These are phyloP conservation scores for Ictidomys tridecemlineatus DNA, from an alignment of 2,113 vertebrate genomes.

Conservation along the genomic window DNA sequence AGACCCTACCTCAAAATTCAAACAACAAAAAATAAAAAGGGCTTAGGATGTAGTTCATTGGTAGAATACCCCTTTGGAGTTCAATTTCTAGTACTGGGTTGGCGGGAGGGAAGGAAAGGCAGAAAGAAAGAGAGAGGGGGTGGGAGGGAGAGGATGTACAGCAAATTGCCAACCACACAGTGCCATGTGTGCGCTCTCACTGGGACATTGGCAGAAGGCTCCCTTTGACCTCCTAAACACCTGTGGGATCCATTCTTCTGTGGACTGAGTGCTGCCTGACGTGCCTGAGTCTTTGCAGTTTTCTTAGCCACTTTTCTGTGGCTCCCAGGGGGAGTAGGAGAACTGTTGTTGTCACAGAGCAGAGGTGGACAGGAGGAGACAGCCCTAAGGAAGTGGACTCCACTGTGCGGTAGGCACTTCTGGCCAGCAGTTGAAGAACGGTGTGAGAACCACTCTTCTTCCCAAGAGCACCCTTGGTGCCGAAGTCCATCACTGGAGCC, in stretches of 20 bases:
- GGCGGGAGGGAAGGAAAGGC: not conserved
- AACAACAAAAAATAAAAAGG: too few relatives aligned
- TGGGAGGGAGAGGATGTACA: not conserved
- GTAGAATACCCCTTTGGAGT: too few relatives aligned
- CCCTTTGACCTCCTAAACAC: too few relatives aligned
- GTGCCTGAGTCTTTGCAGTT: not conserved
- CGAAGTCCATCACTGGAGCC: not conserved
- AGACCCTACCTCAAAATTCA: too few relatives aligned
- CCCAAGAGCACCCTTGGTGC: not conserved
- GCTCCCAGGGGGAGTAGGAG: not conserved
- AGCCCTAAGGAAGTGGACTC: not conserved
- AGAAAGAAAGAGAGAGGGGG: too few relatives aligned
- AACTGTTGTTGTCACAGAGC: not conserved
- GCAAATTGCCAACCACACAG: not conserved
- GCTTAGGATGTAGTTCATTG: too few relatives aligned
- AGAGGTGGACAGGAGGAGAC: not conserved
- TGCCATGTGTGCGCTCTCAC: not conserved
- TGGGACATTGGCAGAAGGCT: too few relatives aligned
- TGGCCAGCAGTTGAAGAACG: not conserved
- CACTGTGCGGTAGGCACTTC: not conserved
- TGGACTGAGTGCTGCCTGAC: not conserved
- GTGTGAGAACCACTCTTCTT: not conserved
- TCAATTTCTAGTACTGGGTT: too few relatives aligned
- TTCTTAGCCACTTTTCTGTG: constrained; percentile 16
- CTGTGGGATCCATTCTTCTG: too few relatives aligned